Conservation (phyloP, 2,797 vertebrate species). For the Pteronotus mesoamericanus region DNA sequence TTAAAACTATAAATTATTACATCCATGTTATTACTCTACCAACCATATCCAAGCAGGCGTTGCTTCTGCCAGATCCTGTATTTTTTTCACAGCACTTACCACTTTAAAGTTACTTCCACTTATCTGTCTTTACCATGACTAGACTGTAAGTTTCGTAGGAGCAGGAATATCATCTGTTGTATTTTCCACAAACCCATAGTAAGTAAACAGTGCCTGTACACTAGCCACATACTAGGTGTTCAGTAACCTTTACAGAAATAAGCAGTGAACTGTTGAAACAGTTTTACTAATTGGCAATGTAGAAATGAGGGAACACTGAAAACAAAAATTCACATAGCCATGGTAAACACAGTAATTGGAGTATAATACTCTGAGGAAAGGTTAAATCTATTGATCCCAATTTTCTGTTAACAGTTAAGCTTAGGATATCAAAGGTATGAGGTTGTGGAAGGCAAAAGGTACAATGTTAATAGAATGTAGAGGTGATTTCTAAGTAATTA, state of each 20-base stretch:
- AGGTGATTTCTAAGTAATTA: neutral
- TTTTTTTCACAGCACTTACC: neutral
- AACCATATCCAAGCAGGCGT: too few relatives aligned
- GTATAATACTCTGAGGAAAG: neutral
- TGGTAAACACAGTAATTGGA: neutral
- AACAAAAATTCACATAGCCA: neutral
- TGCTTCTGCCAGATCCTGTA: too few relatives aligned
- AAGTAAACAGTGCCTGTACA: neutral
- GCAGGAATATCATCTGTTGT: neutral
- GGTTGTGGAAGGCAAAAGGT: neutral
- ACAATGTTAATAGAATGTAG: neutral
- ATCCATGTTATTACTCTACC: too few relatives aligned
- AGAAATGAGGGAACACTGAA: neutral
- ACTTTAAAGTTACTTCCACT: neutral
- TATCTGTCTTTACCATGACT: neutral
- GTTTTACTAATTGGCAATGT: constrained; percentile 38
- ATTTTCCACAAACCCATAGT: neutral
- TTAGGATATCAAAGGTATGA: constrained; percentile 4
- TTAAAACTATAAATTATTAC: too few relatives aligned
- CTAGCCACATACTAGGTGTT: neutral
- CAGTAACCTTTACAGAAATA: neutral
- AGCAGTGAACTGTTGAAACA: neutral
- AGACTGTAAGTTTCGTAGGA: neutral
- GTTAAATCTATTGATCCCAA: neutral
- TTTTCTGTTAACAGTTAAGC: neutral